Conservation (phyloP, 2,888 invertebrate genomes). For the Acholoe squamosa region DNA sequence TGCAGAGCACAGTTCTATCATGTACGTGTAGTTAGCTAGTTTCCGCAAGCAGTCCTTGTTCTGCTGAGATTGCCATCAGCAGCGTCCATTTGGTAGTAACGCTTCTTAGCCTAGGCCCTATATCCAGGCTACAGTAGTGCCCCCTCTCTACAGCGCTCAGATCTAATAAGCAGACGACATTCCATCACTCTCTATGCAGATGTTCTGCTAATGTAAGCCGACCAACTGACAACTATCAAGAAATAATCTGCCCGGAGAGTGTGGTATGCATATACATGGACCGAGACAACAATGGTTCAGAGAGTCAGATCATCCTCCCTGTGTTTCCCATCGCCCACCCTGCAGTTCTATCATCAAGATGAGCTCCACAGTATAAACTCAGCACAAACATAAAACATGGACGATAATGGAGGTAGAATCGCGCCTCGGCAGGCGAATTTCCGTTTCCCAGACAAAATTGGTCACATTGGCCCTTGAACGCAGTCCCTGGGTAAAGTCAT, state of each 20-base stretch:
- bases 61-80: no score
- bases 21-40: no score
- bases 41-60: no score
- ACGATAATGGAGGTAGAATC: not conserved
- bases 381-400: not conserved
- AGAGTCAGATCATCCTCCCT: not conserved
- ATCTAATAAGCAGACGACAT: not conserved
- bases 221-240: not conserved
- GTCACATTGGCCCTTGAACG: not conserved
- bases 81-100: no score
- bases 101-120: no score
- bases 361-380: not conserved
- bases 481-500: not conserved
- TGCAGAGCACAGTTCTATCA: no score
- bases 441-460: not conserved
- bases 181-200: constrained; percentile 11
- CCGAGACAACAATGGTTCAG: not conserved
- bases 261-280: not conserved
- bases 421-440: not conserved
- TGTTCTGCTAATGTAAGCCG: not conserved
- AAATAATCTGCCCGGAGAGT: not conserved
- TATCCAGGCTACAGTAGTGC: no score
- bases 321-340: not conserved
- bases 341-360: not conserved
- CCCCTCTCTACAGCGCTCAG: not conserved